Evolutionary conservation across 2,888 invertebrate genomes (phyloP).

Genomic region (Peribatodes rhomboidaria): DNA sequence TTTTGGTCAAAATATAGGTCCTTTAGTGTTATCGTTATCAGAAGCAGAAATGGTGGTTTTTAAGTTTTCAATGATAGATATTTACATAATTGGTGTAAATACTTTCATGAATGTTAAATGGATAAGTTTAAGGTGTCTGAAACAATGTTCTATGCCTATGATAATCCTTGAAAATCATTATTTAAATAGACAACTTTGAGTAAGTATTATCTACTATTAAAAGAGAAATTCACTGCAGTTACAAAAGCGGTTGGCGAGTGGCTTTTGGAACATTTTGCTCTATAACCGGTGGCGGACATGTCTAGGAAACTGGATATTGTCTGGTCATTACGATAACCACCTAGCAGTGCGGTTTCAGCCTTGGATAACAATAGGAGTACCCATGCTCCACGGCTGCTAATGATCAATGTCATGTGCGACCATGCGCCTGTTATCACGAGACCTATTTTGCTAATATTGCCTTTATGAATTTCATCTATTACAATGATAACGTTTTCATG

Average conservation of each 20-base stretch:
- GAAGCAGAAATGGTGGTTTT: background rate
- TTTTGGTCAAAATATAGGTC: background rate
- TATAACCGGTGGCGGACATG: background rate
- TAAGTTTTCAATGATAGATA: too few relatives aligned
- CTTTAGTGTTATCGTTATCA: background rate
- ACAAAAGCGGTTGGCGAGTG: background rate
- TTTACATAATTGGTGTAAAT: too few relatives aligned
- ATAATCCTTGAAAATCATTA: too few relatives aligned
- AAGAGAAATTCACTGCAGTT: too few relatives aligned
- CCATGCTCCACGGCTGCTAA: background rate
- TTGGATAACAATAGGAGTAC: background rate
- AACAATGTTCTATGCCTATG: too few relatives aligned
- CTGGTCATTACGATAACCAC: background rate
- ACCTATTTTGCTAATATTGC: slow-evolving; percentile 5
- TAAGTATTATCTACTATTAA: too few relatives aligned
- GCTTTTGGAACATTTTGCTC: background rate
- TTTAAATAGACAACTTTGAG: too few relatives aligned
- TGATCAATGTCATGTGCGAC: slow-evolving; percentile 3
- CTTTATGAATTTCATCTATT: slow-evolving; percentile 19
- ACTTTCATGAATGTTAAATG: too few relatives aligned
- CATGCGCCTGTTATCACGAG: background rate
- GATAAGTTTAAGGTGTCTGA: too few relatives aligned
- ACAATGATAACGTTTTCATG: slow-evolving; percentile 36
- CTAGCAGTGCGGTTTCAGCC: background rate
- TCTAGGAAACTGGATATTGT: background rate